phyloP scores from a whole-genome alignment of 2,113 vertebrate genomes.

The Rallus limicola region DNA sequence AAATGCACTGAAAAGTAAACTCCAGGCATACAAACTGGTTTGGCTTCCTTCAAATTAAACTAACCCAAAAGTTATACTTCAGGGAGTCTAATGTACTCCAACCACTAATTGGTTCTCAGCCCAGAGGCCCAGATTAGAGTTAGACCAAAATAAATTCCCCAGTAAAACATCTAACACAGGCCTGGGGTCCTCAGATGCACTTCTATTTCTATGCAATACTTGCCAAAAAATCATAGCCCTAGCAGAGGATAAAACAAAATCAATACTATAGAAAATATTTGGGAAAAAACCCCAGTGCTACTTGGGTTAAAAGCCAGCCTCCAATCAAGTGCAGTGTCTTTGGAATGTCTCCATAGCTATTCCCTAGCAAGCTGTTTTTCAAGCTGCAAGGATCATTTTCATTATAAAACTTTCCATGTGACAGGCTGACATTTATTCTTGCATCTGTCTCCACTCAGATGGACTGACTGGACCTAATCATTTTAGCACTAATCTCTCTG shows the following conservation, averaged over 20 bases:
- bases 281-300: background rate
- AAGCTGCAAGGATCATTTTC: background rate
- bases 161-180: background rate
- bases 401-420: background rate
- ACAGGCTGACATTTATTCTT: slow-evolving; percentile 19
- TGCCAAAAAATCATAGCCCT: background rate
- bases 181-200: background rate
- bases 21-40: background rate
- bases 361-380: background rate
- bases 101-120: background rate
- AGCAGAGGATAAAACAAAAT: background rate
- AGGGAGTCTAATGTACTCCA: background rate
- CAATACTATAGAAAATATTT: background rate
- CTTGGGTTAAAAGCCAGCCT: background rate
- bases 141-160: background rate
- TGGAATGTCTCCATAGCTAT: background rate
- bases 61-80: background rate
- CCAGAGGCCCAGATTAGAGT: background rate
- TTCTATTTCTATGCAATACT: background rate
- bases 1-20: background rate
- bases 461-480: background rate
- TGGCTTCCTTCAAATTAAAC: background rate
- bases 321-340: background rate
- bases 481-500: slow-evolving; percentile 23
- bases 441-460: background rate